Conservation (phyloP, 2,888 invertebrate genomes). For the Leptinotarsa peninsularis region DNA sequence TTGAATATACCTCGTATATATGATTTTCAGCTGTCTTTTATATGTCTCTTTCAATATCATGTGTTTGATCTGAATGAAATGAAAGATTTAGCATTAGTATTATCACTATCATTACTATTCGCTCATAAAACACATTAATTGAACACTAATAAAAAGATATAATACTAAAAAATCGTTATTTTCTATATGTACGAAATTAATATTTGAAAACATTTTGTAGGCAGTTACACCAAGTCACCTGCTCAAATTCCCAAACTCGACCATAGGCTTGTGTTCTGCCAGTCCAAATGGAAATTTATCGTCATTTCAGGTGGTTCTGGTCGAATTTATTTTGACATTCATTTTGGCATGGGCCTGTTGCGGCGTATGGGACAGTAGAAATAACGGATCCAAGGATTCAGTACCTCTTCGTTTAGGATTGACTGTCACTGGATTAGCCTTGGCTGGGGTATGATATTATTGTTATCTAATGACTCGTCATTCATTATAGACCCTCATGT, state of each 20-base stretch:
- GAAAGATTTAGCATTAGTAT: too few relatives aligned
- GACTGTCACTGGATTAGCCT: slow-evolving; percentile 72
- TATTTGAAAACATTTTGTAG: slow-evolving; percentile 36
- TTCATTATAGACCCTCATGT: not conserved
- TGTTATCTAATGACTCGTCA: not conserved
- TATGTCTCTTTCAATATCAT: too few relatives aligned
- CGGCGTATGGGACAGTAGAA: slow-evolving; percentile 79
- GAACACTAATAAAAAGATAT: too few relatives aligned
- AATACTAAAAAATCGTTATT: too few relatives aligned
- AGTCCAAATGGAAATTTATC: slow-evolving; percentile 68
- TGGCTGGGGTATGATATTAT: slow-evolving; percentile 69
- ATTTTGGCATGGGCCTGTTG: slow-evolving; percentile 76
- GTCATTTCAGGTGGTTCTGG: slow-evolving; percentile 69
- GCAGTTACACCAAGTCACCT: slow-evolving; percentile 66
- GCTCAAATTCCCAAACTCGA: slow-evolving; percentile 38
- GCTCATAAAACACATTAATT: too few relatives aligned
- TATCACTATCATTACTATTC: too few relatives aligned
- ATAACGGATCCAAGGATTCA: slow-evolving; percentile 74
- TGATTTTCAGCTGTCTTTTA: too few relatives aligned
- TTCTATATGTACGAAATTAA: too few relatives aligned
- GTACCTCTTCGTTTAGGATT: slow-evolving; percentile 74
- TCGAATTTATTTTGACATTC: slow-evolving; percentile 75
- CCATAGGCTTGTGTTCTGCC: slow-evolving; percentile 73
- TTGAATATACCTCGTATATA: too few relatives aligned
- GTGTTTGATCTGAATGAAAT: too few relatives aligned